These are phyloP conservation scores for Rhodeus uyekii DNA, from an alignment of 2,797 vertebrate species.

Conservation along the genomic window DNA sequence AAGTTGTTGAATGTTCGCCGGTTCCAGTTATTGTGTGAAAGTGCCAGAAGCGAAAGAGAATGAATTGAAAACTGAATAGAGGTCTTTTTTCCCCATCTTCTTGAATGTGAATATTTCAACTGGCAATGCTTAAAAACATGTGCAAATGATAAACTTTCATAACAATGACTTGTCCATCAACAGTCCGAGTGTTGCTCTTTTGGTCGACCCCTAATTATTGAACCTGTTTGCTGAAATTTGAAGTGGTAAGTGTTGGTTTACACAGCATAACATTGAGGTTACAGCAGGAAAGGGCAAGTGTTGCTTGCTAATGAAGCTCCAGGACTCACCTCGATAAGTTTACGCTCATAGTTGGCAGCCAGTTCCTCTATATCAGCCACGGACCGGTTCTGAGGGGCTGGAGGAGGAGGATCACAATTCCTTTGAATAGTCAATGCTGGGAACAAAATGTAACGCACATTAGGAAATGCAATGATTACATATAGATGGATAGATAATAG, in stretches of 20 bases:
- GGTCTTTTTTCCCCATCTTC: too few species aligned
- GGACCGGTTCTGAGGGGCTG: slow-evolving; percentile 82
- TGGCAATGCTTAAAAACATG: not conserved
- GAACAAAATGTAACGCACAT: slow-evolving; percentile 21
- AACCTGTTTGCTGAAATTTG: not conserved
- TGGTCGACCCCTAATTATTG: not conserved
- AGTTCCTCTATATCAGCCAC: slow-evolving; percentile 89
- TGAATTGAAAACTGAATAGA: too few species aligned
- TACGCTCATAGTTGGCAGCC: slow-evolving; percentile 91
- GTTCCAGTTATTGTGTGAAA: too few species aligned
- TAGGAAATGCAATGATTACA: not conserved
- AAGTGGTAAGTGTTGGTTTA: not conserved
- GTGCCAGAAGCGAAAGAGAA: too few species aligned
- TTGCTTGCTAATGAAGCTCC: not conserved
- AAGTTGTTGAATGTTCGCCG: too few species aligned
- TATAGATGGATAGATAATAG: too few species aligned
- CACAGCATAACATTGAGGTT: not conserved
- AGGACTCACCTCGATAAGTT: slow-evolving; percentile 93
- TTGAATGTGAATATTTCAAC: not conserved
- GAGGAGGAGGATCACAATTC: slow-evolving; percentile 80
- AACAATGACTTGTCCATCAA: not conserved
- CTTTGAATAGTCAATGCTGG: slow-evolving; percentile 81
- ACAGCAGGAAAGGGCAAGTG: not conserved
- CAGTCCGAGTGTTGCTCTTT: not conserved
- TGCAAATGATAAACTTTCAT: not conserved